Percentiles rank a stretch among this genome's conserved stretches.
These are phyloP conservation scores for Tribolium castaneum DNA, from an alignment of 1,140 invertebrate genomes.

Conservation along the genomic window DNA sequence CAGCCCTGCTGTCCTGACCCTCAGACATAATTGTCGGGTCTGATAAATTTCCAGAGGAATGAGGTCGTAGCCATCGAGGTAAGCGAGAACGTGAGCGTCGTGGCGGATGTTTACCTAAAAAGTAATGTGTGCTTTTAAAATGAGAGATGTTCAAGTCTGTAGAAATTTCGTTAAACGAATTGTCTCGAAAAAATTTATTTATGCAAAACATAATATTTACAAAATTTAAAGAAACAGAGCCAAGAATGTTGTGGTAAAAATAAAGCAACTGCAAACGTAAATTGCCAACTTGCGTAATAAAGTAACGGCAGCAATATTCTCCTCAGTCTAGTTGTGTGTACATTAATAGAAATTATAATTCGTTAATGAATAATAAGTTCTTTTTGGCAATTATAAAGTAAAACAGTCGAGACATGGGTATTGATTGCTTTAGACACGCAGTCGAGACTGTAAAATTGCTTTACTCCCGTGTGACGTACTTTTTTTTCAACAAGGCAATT, in stretches of 20 bases:
- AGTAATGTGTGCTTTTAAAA: slow-evolving; percentile 40
- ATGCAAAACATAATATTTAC: slow-evolving; percentile 21
- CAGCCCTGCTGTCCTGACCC: slow-evolving; percentile 62
- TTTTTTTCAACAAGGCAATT: no score
- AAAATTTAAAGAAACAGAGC: not conserved
- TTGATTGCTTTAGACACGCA: no score
- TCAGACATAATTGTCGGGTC: slow-evolving; percentile 45
- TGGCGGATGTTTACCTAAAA: slow-evolving; percentile 51
- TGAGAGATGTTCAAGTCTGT: not conserved
- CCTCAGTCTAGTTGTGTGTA: no score
- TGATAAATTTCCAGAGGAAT: slow-evolving; percentile 43
- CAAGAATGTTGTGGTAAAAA: slow-evolving; percentile 24
- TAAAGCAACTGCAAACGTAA: slow-evolving; percentile 16
- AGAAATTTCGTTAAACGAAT: not conserved
- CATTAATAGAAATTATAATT: no score
- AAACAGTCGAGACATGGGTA: no score
- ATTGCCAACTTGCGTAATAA: slow-evolving; percentile 11
- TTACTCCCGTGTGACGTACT: no score
- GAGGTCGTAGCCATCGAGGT: slow-evolving; percentile 52
- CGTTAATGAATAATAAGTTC: no score
- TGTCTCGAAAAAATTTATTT: not conserved
- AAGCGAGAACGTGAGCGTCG: slow-evolving; percentile 49
- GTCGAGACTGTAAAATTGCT: no score
- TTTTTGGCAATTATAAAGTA: no score
- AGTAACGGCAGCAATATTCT: no score